Evolutionary conservation across 1,140 invertebrate genomes (phyloP).

Genomic region (Hyphantria cunea): DNA sequence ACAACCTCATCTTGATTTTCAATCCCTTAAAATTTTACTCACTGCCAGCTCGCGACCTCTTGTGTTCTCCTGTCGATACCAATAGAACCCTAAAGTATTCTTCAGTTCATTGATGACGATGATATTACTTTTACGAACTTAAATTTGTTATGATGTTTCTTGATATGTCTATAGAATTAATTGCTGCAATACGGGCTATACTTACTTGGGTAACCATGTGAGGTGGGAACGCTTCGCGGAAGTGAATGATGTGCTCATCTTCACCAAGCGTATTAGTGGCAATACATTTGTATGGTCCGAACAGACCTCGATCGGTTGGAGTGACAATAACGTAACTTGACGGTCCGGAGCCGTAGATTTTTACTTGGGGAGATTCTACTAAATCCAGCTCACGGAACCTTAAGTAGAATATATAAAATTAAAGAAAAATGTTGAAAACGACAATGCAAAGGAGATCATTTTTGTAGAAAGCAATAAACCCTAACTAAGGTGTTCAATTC

Average conservation of each 20-base stretch:
- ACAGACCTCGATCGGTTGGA: constrained; percentile 85
- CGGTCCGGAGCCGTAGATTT: constrained; percentile 86
- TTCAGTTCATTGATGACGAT: too few relatives aligned
- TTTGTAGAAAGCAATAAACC: too few relatives aligned
- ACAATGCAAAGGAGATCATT: too few relatives aligned
- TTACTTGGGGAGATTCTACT: constrained; percentile 82
- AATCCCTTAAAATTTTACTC: too few relatives aligned
- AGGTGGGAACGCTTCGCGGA: constrained; percentile 86
- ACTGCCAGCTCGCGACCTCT: too few relatives aligned
- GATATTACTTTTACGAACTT: too few relatives aligned
- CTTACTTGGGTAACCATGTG: constrained; percentile 62
- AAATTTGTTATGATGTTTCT: not conserved
- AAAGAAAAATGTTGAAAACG: too few relatives aligned
- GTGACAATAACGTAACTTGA: constrained; percentile 86
- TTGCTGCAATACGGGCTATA: not conserved
- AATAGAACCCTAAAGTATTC: too few relatives aligned
- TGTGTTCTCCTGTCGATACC: too few relatives aligned
- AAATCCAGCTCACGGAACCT: constrained; percentile 80
- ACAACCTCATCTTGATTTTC: too few relatives aligned
- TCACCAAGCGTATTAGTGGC: constrained; percentile 90
- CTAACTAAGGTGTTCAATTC: too few relatives aligned
- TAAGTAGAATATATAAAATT: not conserved
- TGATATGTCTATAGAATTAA: not conserved
- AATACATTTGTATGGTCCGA: constrained; percentile 91
- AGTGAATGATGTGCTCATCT: constrained; percentile 84